Base-by-base conservation (phyloP, 1,140 invertebrate species). In the Euwallacea similis region DNA sequence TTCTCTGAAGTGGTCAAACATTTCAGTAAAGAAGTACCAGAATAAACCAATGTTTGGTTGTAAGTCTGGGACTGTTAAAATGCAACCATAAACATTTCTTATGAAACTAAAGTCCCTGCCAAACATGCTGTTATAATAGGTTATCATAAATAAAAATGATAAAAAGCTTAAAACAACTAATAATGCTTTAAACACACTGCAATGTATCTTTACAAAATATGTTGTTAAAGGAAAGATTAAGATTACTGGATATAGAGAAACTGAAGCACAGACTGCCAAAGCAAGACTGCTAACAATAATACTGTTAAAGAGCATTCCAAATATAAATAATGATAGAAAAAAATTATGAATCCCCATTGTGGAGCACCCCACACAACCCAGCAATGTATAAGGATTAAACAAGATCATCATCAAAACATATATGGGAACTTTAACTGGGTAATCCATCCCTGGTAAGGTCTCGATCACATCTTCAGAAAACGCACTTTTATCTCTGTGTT, bases 1-100 rank as follows among this genome's bases (percentile, higher is more conserved):
- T 67, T 91, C 85, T 61, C 95, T 88, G 78, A 99, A 99, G 82
- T 99, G 97, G 77, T 99, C 97, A 87, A 99, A 99, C 94, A 99
- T 98, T 86, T 99, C 97, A 0, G 96, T 98, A 79, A 99, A 99
- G 82, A 99, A 99, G 81, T 99, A 99, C 98, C 98, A 99, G 82
- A 98, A 99, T 0, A 99, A 83, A 3, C 98, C 98, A 78, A 98
- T 94, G 80, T 99, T 99, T 21, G 98, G 98, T 74, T 94, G 92
- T 56, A 99, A 84, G 84, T 99, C 97, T 21, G 94, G 93, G 16
- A 98, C 94, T 56, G 87, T 88, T 64, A 94, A 86, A 80, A 90
- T 92, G 66, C 75, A 79, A 16, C 73, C 76, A 72, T 77, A 78
- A 2, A 77, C 74, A 74, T 76, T 76, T 50, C 58, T 71, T n/a